Evolutionary conservation across 2,888 invertebrate genomes (phyloP), one percentile per base, ranked within the genome.

Genomic region (Lasioglossum malachurum): DNA sequence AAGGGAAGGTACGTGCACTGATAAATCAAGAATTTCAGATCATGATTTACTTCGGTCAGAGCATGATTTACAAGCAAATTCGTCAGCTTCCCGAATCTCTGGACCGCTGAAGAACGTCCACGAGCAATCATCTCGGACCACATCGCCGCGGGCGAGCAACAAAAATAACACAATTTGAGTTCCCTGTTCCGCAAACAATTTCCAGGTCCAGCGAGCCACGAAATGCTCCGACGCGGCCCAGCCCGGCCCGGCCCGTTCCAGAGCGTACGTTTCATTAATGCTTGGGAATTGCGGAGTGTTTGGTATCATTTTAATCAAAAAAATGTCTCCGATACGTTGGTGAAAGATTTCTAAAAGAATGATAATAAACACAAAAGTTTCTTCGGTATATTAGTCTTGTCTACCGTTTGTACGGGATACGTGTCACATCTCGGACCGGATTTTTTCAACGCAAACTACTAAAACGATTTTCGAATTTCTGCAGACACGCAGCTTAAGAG

Each of bases 131-230:
- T 53, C n/a, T 53, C 53, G 53, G 53, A 53, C 53, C 53, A n/a
- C 53, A n/a, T 53, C 23, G 53, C 53, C 53, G 53, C 23, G 53
- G 31, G 31, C 35, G 67, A 67, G 19, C 67, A 67, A 67, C 67
- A 67, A 67, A 67, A 67, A 67, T 67, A 67, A 67, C 67, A 31
- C 67, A 67, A 67, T 67, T 31, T 31, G 31, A 35, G 67, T 31
- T 72, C 27, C 44, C 10, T 14, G 14, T 46, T 46, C 44, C 44
- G 44, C 38, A 46, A 72, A 46, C 72, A 27, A 46, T 46, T 67
- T 67, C 67, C 31, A 67, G 31, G 31, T 67, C 31, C 67, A 67
- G 31, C 67, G 31, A 67, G 27, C 67, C 67, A 67, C 67, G 67
- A 67, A 67, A 67, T 31, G 31, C 19, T 67, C 35, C 7, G 31